phyloP scores from a whole-genome alignment of 2,797 vertebrate genomes.

The Enteromius afrohamiltoni region DNA sequence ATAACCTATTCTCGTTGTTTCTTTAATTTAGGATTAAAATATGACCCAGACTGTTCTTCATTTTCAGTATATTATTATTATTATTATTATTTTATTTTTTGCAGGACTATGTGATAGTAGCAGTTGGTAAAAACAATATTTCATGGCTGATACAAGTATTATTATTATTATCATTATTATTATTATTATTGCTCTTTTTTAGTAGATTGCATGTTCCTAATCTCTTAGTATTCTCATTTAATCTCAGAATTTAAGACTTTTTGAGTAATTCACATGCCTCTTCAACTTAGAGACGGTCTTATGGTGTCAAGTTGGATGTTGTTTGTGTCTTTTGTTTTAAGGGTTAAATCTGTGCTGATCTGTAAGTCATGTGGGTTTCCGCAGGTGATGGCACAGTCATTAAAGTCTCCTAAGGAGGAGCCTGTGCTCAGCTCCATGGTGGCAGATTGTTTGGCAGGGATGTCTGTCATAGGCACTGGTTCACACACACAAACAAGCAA shows the following conservation, averaged over 20 bases:
- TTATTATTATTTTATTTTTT: no score
- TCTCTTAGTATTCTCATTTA: neutral
- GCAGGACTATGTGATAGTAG: neutral
- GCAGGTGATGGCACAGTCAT: conserved; percentile 28
- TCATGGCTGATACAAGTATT: neutral
- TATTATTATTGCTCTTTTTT: neutral
- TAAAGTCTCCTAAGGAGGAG: conserved; percentile 40
- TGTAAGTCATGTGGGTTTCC: conserved; percentile 44
- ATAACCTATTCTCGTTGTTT: neutral
- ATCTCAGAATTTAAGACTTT: neutral
- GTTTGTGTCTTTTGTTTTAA: conserved; percentile 2
- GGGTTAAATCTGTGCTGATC: conserved; percentile 16
- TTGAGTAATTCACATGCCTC: neutral
- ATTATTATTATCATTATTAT: neutral
- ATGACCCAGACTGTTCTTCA: neutral
- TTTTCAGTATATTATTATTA: neutral
- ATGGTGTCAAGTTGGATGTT: neutral
- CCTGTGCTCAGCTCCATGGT: conserved; percentile 39
- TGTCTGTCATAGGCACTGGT: conserved; percentile 46
- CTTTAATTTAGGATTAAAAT: neutral
- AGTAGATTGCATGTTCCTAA: neutral
- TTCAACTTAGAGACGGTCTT: neutral
- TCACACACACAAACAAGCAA: conserved; percentile 39
- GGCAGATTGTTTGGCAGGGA: conserved; percentile 59
- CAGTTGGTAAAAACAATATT: neutral